Evolutionary conservation across 2,797 vertebrate species (phyloP), one percentile per base, ranked within the genome.

Genomic region (Epinephelus coioides): DNA sequence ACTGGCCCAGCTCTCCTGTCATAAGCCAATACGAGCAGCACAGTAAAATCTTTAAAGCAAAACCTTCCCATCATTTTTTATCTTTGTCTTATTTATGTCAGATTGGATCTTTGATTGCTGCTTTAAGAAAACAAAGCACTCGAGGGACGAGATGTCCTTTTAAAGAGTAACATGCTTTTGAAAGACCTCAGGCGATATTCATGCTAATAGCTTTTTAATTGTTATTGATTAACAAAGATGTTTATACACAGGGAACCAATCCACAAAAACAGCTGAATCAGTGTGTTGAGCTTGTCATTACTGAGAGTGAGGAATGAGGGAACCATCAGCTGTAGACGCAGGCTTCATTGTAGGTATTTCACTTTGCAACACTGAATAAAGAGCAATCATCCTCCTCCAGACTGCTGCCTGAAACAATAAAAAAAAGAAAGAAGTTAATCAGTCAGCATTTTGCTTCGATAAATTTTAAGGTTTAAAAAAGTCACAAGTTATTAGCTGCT

Each of bases 151-250:
- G 9, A 61, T 38, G 8, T 63, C 25, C 3, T 55, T 61, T 62
- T 19, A 11, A 56, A 60, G 56, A 73, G 23, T 14, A 62, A 80
- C 54, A 79, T 62, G 44, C 21, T 63, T 75, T 60, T 2, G 3
- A 80, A 77, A 34, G 40, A 40, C 79, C 64, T 74, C 21, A 51
- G 56, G 60, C 76, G 63, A 73, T 66, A 78, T 77, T 84, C 53
- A 73, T 21, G 50, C 53, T 66, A 88, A 86, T 62, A 49, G 67
- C 55, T 74, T 88, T 89, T 63, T 76, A 77, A 87, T 79, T 74
- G 73, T 80, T 85, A 84, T 84, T 79, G 78, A 86, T 81, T 72
- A 67, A 69, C 51, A 73, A 69, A 79, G 76, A 40, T 62, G 61
- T 73, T 86, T 19, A 78, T 66, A 30, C 46, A 53, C 57, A 60